Conservation (phyloP, 2,797 vertebrate species). For the Tenualosa ilisha region DNA sequence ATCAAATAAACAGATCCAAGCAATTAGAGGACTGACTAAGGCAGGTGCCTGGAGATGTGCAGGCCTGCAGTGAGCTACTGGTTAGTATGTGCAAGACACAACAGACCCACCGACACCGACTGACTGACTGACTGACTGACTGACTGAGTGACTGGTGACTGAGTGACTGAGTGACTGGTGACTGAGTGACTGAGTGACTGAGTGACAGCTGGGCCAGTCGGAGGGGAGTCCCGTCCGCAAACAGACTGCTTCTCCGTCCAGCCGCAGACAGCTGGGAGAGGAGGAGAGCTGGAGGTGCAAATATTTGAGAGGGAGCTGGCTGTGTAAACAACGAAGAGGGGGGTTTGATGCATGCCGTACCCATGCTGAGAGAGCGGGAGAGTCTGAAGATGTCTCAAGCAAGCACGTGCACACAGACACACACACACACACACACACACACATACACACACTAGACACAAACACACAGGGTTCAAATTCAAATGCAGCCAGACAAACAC, state of each 20-base stretch:
- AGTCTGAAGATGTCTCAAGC: background rate
- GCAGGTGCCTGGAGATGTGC: background rate
- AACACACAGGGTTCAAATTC: background rate
- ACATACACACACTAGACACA: background rate
- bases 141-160: no score
- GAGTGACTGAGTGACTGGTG: background rate
- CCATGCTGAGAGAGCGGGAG: background rate
- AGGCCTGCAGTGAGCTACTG: background rate
- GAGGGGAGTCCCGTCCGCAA: conserved; percentile 50
- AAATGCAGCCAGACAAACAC: conserved; percentile 17
- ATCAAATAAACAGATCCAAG: background rate
- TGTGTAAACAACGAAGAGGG: background rate
- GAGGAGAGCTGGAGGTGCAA: conserved; percentile 32
- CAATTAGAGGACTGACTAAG: background rate
- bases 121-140: no score
- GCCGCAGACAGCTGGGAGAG: conserved; percentile 32
- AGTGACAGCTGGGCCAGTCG: background rate
- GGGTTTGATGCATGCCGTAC: conserved; percentile 10
- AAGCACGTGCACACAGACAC: background rate
- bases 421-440: background rate
- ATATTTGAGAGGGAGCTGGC: conserved; percentile 2
- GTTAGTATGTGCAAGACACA: background rate
- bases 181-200: background rate
- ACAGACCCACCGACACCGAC: background rate
- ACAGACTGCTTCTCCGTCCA: conserved; percentile 44